Evolutionary conservation across 2,888 invertebrate species (phyloP).

Genomic region (Hoplodrina ambigua): DNA sequence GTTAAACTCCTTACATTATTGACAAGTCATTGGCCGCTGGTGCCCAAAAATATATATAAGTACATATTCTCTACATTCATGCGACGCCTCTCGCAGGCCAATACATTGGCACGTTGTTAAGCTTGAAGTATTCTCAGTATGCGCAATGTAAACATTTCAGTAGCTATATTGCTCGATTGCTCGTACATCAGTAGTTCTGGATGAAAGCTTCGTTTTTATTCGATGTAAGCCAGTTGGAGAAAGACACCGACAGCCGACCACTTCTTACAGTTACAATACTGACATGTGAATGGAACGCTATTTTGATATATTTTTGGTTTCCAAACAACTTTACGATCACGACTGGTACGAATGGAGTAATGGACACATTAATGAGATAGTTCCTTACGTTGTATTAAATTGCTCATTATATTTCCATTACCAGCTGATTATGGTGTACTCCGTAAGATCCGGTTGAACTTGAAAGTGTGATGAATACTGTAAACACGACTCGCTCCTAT

Average conservation of each 20-base stretch:
- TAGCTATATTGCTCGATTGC: neutral
- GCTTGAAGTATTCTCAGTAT: conserved; percentile 22
- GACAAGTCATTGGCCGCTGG: neutral
- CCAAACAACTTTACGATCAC: conserved; percentile 29
- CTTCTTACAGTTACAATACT: conserved; percentile 13
- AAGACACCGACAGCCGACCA: neutral
- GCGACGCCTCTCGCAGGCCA: neutral
- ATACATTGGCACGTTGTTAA: conserved; percentile 3
- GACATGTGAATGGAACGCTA: conserved; percentile 39
- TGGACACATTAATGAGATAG: conserved; percentile 32
- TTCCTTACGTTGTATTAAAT: conserved; percentile 21
- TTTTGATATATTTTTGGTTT: conserved; percentile 40
- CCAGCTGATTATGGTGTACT: conserved; percentile 25
- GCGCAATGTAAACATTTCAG: conserved; percentile 37
- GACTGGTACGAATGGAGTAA: neutral
- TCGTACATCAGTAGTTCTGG: conserved; percentile 6
- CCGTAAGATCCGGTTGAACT: conserved; percentile 52
- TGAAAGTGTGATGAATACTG: conserved; percentile 49
- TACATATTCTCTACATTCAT: neutral
- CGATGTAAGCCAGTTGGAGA: conserved; percentile 10
- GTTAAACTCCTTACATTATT: neutral
- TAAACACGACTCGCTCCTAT: conserved; percentile 38
- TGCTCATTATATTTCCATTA: conserved; percentile 43
- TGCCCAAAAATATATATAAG: conserved; percentile 1
- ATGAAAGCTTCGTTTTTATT: conserved; percentile 15